A percentile compares a stretch with the other conserved stretches of the same genome.
These are phyloP conservation scores for Rotaria macrura DNA, from an alignment of 2,888 invertebrate species.

Conservation along the genomic window DNA sequence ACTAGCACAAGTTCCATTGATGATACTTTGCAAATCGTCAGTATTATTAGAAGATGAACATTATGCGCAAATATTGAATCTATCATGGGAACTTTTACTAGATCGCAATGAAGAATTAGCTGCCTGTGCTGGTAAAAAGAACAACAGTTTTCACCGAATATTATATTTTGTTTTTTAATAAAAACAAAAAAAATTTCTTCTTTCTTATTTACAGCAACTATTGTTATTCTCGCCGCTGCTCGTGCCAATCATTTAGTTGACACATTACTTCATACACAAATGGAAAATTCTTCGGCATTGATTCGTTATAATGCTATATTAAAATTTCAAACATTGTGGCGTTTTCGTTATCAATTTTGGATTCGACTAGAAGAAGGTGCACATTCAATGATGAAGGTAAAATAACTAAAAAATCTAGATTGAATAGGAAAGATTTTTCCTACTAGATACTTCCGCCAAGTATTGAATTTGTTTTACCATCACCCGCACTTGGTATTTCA, in stretches of 20 bases:
- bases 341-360: slow-evolving; percentile 93
- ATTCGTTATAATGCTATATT: slow-evolving; percentile 1
- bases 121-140: slow-evolving; percentile 50
- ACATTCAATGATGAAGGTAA: slow-evolving; percentile 77
- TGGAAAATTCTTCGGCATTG: background rate
- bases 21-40: slow-evolving; percentile 75
- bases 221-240: slow-evolving; percentile 34
- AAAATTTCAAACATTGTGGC: slow-evolving; percentile 81
- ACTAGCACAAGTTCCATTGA: slow-evolving; percentile 56
- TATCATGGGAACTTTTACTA: slow-evolving; percentile 84
- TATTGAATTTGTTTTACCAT: slow-evolving; percentile 95
- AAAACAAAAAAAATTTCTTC: background rate
- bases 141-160: background rate
- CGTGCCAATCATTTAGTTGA: background rate
- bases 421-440: background rate
- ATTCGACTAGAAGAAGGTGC: slow-evolving; percentile 97
- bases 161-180: background rate
- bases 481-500: slow-evolving; percentile 89
- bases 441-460: slow-evolving; percentile 76
- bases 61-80: slow-evolving; percentile 73
- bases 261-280: background rate
- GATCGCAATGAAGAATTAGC: slow-evolving; percentile 65
- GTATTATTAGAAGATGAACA: slow-evolving; percentile 71
- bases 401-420: background rate
- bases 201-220: slow-evolving; percentile 38